These are phyloP conservation scores for Tetramorium bicarinatum DNA, from an alignment of 2,888 invertebrate genomes.

Conservation along the genomic window DNA sequence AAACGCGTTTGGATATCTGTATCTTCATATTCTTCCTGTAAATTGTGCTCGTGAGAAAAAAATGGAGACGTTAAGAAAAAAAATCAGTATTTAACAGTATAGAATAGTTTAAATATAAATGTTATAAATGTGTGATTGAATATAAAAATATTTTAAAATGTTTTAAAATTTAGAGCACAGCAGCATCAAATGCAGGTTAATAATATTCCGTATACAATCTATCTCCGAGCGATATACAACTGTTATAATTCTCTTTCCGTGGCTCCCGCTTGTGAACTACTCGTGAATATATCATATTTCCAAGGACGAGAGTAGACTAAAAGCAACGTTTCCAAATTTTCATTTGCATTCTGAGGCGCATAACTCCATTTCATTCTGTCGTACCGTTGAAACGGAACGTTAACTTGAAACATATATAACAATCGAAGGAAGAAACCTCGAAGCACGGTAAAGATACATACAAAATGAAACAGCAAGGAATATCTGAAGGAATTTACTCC, in stretches of 20 bases:
- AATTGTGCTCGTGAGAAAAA: not conserved
- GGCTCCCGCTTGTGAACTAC: slow-evolving; percentile 20
- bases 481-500: slow-evolving; percentile 44
- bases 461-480: slow-evolving; percentile 68
- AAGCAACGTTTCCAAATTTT: slow-evolving; percentile 62
- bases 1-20: not conserved
- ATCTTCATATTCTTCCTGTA: not conserved
- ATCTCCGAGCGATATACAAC: slow-evolving; percentile 27
- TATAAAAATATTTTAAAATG: not conserved
- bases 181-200: slow-evolving; percentile 15
- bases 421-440: slow-evolving; percentile 34
- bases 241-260: slow-evolving; percentile 51
- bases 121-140: not conserved
- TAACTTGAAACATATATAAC: slow-evolving; percentile 27
- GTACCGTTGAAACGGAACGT: slow-evolving; percentile 29
- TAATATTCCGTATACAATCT: slow-evolving; percentile 32
- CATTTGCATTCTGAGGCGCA: slow-evolving; percentile 58
- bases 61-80: not conserved
- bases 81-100: not conserved
- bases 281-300: slow-evolving; percentile 39
- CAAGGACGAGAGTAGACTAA: slow-evolving; percentile 46
- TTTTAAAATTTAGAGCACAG: not conserved
- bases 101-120: not conserved
- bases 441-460: slow-evolving; percentile 40
- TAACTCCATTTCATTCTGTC: slow-evolving; percentile 55